These are phyloP conservation scores for Sphecodes monilicornis DNA, from an alignment of 2,888 invertebrate species.

Conservation along the genomic window DNA sequence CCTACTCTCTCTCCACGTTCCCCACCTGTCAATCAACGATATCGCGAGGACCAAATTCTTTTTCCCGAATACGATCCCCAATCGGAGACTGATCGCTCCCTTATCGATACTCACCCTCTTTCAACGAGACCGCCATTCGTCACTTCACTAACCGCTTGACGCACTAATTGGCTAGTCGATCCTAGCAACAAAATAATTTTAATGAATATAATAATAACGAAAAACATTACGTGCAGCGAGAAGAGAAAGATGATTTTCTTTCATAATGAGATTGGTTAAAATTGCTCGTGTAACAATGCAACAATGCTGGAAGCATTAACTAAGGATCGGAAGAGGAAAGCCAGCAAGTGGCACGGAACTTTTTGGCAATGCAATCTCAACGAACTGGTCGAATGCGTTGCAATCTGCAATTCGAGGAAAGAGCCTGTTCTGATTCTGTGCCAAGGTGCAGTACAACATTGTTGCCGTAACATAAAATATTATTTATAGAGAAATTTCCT, in stretches of 20 bases:
- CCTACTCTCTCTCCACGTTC: constrained; percentile 29
- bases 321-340: background rate
- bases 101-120: background rate
- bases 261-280: background rate
- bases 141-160: background rate
- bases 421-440: background rate
- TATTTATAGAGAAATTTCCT: background rate
- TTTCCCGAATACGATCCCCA: constrained; percentile 2
- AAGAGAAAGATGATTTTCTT: background rate
- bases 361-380: background rate
- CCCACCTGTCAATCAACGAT: constrained; percentile 58
- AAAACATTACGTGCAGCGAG: background rate
- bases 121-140: background rate
- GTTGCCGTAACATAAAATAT: background rate
- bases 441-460: background rate
- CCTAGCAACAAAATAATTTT: background rate
- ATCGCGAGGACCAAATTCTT: constrained; percentile 34
- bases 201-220: background rate
- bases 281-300: background rate
- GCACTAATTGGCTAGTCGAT: background rate
- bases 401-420: background rate
- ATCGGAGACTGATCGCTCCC: constrained; percentile 7
- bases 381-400: background rate
- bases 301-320: background rate
- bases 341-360: background rate